Evolutionary conservation across 2,797 vertebrate species (phyloP), one percentile per base, ranked within the genome.

Genomic region (Huso huso): DNA sequence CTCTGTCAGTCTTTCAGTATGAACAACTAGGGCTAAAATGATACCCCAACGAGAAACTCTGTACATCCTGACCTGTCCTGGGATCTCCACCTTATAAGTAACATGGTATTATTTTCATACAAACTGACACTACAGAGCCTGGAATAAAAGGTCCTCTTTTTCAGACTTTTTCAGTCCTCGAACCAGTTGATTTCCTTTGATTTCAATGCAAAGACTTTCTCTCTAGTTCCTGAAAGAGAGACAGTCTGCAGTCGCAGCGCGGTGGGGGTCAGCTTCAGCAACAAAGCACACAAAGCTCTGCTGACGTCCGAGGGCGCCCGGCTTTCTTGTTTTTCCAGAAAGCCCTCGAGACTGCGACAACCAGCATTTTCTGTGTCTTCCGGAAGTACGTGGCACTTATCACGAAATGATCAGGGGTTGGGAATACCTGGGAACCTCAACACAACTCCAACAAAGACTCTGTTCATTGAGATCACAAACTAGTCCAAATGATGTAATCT

Each of bases 271-370:
- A 37, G 23, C 23, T 37, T 37, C 23, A 37, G 23, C 23, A 37
- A 12, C 65, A 9, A 10, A 8, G 55, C 48, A 37, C 65, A 49
- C 55, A 49, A 66, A 66, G 52, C 64, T 53, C 10, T 37, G 13
- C 65, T 66, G 48, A 66, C 65, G n/a, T 59, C 57, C 10, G 53
- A 58, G 48, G 48, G 23, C 6, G 49, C 61, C 48, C 12, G 49
- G 65, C 15, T 66, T 66, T 58, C 6, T 59, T 66, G 10, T 10
- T 49, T 13, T 49, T 13, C 59, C 50, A 55, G 37, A 66, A 59
- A 66, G 59, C 53, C 58, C 13, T 55, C 50, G 53, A 55, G 55
- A 66, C 49, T 10, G 10, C 55, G 11, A 58, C 55, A 58, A 58
- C 55, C 12, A 48, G 9, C 6, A 6, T 12, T 55, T 59, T 59